Evolutionary conservation across 2,888 invertebrate genomes (phyloP).

Genomic region (Bedellia somnulentella): DNA sequence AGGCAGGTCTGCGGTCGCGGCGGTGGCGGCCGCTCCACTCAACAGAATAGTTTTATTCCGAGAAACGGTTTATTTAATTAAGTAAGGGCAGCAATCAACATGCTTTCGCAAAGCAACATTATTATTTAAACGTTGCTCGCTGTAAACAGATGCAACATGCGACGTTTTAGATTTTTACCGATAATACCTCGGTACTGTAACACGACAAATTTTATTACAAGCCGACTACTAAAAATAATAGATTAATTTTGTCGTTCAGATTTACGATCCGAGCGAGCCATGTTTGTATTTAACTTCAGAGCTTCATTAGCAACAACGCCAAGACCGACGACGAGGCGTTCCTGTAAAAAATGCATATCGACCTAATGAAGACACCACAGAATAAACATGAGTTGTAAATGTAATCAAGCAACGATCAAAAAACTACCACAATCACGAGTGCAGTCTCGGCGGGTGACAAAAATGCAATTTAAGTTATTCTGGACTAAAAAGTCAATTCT

Average conservation of each 20-base stretch:
- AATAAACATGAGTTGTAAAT: slow-evolving; percentile 30
- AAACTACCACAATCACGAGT: slow-evolving; percentile 23
- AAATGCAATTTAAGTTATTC: slow-evolving; percentile 56
- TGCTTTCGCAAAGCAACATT: slow-evolving; percentile 2
- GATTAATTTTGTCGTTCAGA: no score
- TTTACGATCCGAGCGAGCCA: no score
- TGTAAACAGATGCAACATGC: not conserved
- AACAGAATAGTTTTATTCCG: no score
- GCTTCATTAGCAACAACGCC: no score
- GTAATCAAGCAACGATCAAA: slow-evolving; percentile 27
- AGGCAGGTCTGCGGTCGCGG: not conserved
- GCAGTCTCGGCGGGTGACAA: slow-evolving; percentile 39
- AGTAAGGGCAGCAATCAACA: slow-evolving; percentile 17
- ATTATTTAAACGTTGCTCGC: slow-evolving; percentile 2
- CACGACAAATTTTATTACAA: no score
- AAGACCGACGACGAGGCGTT: no score
- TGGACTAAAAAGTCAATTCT: slow-evolving; percentile 44
- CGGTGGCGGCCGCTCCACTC: not conserved
- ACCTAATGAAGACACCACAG: slow-evolving; percentile 43
- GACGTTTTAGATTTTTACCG: no score
- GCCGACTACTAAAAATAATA: no score
- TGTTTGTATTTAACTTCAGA: no score
- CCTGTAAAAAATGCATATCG: not conserved
- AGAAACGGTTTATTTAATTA: slow-evolving; percentile 53
- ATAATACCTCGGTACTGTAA: no score